Conservation (phyloP, 2,113 vertebrate species). For the Casuarius casuarius region DNA sequence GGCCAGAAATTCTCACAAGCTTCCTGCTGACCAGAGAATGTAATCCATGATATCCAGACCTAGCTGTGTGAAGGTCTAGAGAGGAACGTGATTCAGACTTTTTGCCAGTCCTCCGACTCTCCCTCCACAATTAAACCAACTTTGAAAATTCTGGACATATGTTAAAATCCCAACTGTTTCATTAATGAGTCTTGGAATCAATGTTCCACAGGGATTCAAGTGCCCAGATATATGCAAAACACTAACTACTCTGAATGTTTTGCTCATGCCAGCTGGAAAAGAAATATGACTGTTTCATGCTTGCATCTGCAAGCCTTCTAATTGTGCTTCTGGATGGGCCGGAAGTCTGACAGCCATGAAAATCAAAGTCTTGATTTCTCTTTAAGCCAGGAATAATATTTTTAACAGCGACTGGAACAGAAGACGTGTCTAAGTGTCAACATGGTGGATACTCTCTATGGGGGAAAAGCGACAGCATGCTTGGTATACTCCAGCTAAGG, state of each 20-base stretch:
- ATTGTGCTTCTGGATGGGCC: conserved; percentile 6
- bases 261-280: conserved; percentile 30
- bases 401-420: background rate
- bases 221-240: background rate
- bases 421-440: background rate
- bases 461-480: fast-evolving
- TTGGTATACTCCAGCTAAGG: background rate
- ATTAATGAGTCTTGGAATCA: background rate
- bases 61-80: background rate
- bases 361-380: background rate
- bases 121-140: background rate
- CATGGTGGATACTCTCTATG: background rate
- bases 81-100: background rate
- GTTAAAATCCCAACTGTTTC: background rate
- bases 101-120: background rate
- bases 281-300: background rate
- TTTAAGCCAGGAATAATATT: background rate
- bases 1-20: background rate
- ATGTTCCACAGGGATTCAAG: background rate
- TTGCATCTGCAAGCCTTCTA: conserved; percentile 6
- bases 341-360: conserved; percentile 17
- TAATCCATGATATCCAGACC: too few species aligned
- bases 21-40: background rate
- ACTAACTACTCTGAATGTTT: background rate
- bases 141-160: background rate